phyloP scores from a whole-genome alignment of 2,888 invertebrate genomes.

The Eucera pruinosa region DNA sequence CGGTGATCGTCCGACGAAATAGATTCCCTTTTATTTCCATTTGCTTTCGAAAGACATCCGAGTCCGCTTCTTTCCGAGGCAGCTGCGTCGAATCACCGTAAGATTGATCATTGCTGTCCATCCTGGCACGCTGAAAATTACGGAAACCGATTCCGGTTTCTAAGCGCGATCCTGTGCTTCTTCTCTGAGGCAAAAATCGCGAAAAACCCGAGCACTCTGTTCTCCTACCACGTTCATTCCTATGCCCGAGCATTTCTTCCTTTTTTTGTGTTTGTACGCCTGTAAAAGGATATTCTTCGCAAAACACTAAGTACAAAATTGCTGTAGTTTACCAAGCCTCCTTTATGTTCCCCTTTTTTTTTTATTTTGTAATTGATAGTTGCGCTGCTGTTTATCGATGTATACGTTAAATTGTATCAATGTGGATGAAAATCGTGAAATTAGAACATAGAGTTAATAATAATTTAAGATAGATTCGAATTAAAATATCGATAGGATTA shows the following conservation, averaged over 20 bases:
- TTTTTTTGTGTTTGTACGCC: background rate
- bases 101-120: conserved; percentile 61
- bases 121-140: conserved; percentile 56
- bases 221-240: conserved; percentile 18
- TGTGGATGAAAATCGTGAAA: too few species aligned
- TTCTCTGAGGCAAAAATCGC: conserved; percentile 16
- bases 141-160: conserved; percentile 61
- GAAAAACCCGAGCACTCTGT: conserved; percentile 29
- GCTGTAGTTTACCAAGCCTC: background rate
- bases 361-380: conserved; percentile 7
- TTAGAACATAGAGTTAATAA: too few species aligned
- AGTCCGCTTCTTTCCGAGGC: conserved; percentile 34
- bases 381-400: background rate
- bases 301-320: conserved; percentile 40
- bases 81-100: conserved; percentile 55
- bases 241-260: background rate
- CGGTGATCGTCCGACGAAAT: conserved; percentile 35
- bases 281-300: conserved; percentile 26
- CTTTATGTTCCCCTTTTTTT: background rate
- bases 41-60: conserved; percentile 32
- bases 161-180: conserved; percentile 32
- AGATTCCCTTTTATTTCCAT: conserved; percentile 27
- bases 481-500: too few species aligned
- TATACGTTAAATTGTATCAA: too few species aligned
- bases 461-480: too few species aligned